phyloP scores from a whole-genome alignment of 2,113 vertebrate species.

The Trogon melanurus region DNA sequence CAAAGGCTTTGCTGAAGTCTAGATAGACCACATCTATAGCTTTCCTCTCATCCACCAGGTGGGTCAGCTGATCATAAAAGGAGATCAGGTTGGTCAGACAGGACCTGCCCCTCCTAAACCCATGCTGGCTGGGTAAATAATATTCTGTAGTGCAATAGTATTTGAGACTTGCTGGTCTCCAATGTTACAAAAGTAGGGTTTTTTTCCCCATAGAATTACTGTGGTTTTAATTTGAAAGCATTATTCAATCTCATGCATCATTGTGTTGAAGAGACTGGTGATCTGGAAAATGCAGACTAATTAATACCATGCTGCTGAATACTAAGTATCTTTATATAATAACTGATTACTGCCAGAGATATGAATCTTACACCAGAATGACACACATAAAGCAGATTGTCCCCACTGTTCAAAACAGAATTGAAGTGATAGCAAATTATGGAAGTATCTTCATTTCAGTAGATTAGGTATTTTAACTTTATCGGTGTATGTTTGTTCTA shows the following conservation, averaged over 20 bases:
- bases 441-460: not conserved
- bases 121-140: not conserved
- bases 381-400: not conserved
- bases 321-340: not conserved
- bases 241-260: not conserved
- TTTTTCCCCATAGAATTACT: not conserved
- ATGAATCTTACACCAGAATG: not conserved
- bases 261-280: not conserved
- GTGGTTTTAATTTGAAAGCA: not conserved
- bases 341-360: not conserved
- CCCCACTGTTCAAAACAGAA: not conserved
- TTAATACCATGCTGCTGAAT: not conserved
- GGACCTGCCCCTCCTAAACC: no score
- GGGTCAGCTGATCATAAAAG: no score
- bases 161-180: not conserved
- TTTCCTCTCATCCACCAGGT: no score
- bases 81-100: no score
- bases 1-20: no score
- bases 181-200: not conserved
- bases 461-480: not conserved
- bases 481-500: not conserved
- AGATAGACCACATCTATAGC: no score
- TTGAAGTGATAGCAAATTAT: not conserved
- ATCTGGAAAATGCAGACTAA: not conserved
- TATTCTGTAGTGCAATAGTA: not conserved